Conservation (phyloP, 2,888 invertebrate species). For the Hypsopygia costalis region DNA sequence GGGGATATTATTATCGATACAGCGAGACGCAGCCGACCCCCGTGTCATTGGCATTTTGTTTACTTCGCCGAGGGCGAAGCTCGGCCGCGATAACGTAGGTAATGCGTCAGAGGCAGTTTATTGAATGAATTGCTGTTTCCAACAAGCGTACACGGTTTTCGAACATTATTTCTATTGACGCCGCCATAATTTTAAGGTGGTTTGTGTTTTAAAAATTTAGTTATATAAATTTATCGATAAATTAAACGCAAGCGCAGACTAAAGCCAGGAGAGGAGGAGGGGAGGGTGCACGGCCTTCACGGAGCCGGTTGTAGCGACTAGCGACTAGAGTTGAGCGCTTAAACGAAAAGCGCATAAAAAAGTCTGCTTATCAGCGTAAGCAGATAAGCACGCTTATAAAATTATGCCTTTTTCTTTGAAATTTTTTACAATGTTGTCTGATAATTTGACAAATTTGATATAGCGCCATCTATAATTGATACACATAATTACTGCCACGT, state of each 20-base stretch:
- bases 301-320: constrained; percentile 63
- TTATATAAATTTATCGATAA: constrained; percentile 49
- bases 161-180: neutral
- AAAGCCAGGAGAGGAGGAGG: constrained; percentile 54
- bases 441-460: no score
- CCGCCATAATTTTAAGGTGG: neutral
- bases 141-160: constrained; percentile 2
- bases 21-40: constrained; percentile 29
- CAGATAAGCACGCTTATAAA: no score
- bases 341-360: no score
- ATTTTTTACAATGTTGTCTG: no score
- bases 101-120: constrained; percentile 37
- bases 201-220: neutral
- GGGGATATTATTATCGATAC: constrained; percentile 64
- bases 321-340: no score
- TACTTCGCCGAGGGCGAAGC: constrained; percentile 53
- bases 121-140: constrained; percentile 34
- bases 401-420: no score
- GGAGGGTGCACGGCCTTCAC: constrained; percentile 71
- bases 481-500: no score
- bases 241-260: constrained; percentile 44
- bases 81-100: constrained; percentile 51
- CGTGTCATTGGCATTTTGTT: constrained; percentile 76
- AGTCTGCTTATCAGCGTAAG: no score
- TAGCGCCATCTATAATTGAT: no score